Conservation (phyloP, 2,113 vertebrate genomes). For the Cyprinodon tularosa region DNA sequence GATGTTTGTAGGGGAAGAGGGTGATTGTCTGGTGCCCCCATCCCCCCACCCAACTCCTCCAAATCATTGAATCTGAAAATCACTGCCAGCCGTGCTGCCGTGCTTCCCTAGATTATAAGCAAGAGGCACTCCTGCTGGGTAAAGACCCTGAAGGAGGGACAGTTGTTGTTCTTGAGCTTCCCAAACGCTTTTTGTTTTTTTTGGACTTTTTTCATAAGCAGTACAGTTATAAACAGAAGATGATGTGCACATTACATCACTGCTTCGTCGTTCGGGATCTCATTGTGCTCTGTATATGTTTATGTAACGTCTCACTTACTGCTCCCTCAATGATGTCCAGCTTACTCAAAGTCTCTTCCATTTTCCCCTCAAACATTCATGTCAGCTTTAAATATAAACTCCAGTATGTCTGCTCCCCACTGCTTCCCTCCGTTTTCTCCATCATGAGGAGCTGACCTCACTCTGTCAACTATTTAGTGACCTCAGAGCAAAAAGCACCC, state of each 20-base stretch:
- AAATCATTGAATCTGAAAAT: constrained; percentile 69
- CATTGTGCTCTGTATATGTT: neutral
- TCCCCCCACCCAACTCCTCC: constrained; percentile 4
- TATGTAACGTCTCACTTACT: neutral
- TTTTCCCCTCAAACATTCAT: constrained; percentile 26
- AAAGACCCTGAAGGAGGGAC: constrained; percentile 38
- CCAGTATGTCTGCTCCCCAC: constrained; percentile 13
- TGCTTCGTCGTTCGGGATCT: constrained; percentile 11
- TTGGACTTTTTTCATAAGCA: constrained; percentile 25
- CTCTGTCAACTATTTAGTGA: constrained; percentile 32
- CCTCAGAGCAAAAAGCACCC: constrained; percentile 45
- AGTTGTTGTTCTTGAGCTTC: constrained; percentile 14
- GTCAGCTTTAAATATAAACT: constrained; percentile 38
- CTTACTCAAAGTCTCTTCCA: constrained; percentile 3
- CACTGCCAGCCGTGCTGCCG: constrained; percentile 71
- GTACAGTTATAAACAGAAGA: constrained; percentile 14
- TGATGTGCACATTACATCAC: constrained; percentile 1
- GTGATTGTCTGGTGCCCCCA: constrained; percentile 25
- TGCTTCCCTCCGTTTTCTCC: constrained; percentile 3
- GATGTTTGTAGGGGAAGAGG: constrained; percentile 54
- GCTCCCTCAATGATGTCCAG: constrained; percentile 17
- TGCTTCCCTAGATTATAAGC: constrained; percentile 58
- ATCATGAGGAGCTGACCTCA: constrained; percentile 47
- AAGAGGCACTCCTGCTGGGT: constrained; percentile 37
- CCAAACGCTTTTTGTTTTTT: constrained; percentile 4